Base-by-base conservation (phyloP, 1,140 invertebrate genomes). In the Trypoxylus dichotomus region DNA sequence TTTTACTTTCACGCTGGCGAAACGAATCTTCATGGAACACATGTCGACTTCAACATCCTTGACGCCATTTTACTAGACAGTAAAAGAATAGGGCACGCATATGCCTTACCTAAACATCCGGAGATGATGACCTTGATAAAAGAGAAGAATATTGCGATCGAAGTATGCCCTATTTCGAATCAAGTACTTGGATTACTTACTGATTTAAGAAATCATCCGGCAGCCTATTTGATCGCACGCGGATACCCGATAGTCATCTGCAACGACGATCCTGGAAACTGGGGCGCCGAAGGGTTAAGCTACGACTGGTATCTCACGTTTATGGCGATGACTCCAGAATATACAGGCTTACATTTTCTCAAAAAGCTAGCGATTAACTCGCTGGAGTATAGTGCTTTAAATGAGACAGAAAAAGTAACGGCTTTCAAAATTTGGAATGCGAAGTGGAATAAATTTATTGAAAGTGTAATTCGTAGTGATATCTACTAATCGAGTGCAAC, bases 271-370 rank as follows among this genome's bases (percentile, higher is more conserved):
- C 94, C 94, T 0, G 91, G 91, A 1, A 87, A 92, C 10, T 97
- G 94, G 94, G 92, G 91, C 7, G 91, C 92, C 0, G 87, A 88
- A 41, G 93, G 91, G 0, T 82, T 96, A 1, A 93, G 92, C n/a
- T 92, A 95, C 80, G 95, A 97, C 82, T 94, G 93, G 79, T 97
- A 96, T 82, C 90, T 94, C 71, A 91, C 93, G 0, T 96, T 96
- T 80, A 90, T 96, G 85, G 94, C 90, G 0, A 90, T 96, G 10
- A 92, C 93, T 68, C 92, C 93, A 8, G 86, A 87, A n/a, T 86
- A 91, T 13, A 87, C 91, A 1, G 95, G 95, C 79, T 84, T 97
- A 32, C 88, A 90, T 63, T 85, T 94, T 32, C 87, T 97, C 2
- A 97, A 97, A 84, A 90, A 93, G 82, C 85, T 96, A 7, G 94